Evolutionary conservation across 2,113 vertebrate genomes (phyloP), one percentile per base, ranked within the genome.

Genomic region (Passerina amoena): DNA sequence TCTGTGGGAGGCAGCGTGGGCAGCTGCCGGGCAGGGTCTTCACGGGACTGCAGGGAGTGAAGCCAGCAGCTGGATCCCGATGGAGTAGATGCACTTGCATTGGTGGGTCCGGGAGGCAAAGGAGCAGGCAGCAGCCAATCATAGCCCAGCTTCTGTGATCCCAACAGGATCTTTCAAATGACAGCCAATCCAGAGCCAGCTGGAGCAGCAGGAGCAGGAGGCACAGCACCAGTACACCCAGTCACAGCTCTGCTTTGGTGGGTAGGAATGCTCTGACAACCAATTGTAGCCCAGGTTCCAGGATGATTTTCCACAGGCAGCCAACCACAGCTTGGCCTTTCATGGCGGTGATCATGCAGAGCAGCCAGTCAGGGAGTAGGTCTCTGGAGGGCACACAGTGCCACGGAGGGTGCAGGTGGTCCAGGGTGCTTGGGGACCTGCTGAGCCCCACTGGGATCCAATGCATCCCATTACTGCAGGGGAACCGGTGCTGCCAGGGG

Each of bases 141-240:
- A 22, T 65, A 77, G 84, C 28, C 80, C 65, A 88, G 76, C n/a
- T 94, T 95, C 48, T 47, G 76, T n/a, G 91, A 95, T 85, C 72
- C 37, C 77, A 65, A 54, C 42, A 48, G 82, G 92, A 94, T 86
- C 80, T 20, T 78, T 64, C 84, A 35, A 79, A 27, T 1, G 45
- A 68, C 9, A 8, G 88, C 61, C 53, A 93, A 88, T 92, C 82
- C 73, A 47, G 51, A 89, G 70, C 50, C 88, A 73, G 73, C 78
- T 40, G 38, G 54, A 50, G 82, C 3, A 18, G 81, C 69, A 47
- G 84, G 75, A 96, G 80, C 84, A 76, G 54, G 82, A 92, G 90
- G 90, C 7, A 24, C 40, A 5, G 86, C 35, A 23, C 38, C 72
- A 82, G 22, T 50, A 78, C 37, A 82, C 90, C 92, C 90, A 92